A percentile compares a stretch with the other conserved stretches of the same genome.
Evolutionary conservation across 2,113 vertebrate species (phyloP).

Genomic region (Mugil cephalus): DNA sequence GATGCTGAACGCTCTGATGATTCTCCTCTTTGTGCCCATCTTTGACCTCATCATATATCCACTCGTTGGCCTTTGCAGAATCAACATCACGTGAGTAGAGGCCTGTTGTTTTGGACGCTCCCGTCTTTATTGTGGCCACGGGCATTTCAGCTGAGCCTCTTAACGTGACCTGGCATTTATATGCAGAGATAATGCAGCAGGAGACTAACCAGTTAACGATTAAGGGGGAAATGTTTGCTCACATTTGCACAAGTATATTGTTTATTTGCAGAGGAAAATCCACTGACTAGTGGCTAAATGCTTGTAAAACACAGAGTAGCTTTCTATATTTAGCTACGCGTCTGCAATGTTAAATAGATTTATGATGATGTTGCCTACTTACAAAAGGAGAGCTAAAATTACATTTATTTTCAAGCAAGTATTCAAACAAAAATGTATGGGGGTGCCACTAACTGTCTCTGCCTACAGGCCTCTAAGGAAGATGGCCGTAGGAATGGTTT

Average conservation of each 20-base stretch:
- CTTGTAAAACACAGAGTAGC: neutral
- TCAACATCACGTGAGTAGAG: slow-evolving; percentile 93
- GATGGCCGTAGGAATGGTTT: slow-evolving; percentile 94
- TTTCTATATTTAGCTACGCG: too few relatives aligned
- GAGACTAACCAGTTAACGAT: neutral
- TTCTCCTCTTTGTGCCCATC: slow-evolving; percentile 93
- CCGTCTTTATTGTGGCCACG: slow-evolving; percentile 25
- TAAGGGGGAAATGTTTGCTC: neutral
- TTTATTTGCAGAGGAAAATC: neutral
- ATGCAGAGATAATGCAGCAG: neutral
- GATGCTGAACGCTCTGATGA: slow-evolving; percentile 96
- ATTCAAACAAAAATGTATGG: too few relatives aligned
- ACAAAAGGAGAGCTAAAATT: neutral
- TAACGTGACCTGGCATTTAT: slow-evolving; percentile 15
- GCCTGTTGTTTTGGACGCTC: neutral
- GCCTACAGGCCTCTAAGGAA: slow-evolving; percentile 90
- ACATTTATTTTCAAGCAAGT: too few relatives aligned
- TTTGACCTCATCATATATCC: slow-evolving; percentile 96
- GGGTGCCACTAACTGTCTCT: too few relatives aligned
- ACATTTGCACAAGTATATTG: neutral
- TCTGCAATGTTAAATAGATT: neutral
- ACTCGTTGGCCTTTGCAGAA: slow-evolving; percentile 87
- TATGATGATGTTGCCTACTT: neutral
- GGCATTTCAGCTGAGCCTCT: slow-evolving; percentile 14
- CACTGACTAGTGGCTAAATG: neutral